These are phyloP conservation scores for Meloidogyne floridensis DNA, from an alignment of 1,140 invertebrate genomes.

Conservation along the genomic window DNA sequence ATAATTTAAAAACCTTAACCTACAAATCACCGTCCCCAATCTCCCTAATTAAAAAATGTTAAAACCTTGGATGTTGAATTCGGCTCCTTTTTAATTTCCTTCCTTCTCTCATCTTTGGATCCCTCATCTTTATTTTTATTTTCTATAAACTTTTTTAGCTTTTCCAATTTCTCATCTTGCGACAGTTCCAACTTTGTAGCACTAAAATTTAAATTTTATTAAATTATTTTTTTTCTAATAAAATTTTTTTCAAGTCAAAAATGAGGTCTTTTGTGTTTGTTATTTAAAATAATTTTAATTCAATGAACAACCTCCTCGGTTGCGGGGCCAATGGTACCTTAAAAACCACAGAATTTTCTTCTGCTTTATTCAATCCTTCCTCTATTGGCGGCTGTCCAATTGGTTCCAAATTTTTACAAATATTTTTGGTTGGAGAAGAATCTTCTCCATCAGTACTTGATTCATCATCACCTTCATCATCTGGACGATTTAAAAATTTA, in stretches of 20 bases:
- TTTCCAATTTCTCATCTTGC: background rate
- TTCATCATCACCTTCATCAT: conserved; percentile 14
- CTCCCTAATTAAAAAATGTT: no score
- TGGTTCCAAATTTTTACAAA: background rate
- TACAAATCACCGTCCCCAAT: no score
- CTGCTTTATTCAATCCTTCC: background rate
- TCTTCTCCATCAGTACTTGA: background rate
- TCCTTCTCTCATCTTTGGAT: background rate
- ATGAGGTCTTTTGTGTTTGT: background rate
- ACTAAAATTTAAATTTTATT: background rate
- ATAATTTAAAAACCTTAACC: no score
- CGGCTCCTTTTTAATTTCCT: background rate
- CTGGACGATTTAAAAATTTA: background rate
- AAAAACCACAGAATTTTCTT: conserved; percentile 28
- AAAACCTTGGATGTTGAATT: background rate
- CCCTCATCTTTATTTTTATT: background rate
- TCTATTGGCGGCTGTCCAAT: no score
- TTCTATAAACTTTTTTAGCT: background rate
- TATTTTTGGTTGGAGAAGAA: background rate
- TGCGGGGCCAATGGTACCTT: conserved; percentile 33
- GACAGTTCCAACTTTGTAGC: background rate
- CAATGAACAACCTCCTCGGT: conserved; percentile 24
- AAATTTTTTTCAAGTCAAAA: background rate
- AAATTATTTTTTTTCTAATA: background rate
- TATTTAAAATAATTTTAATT: background rate